A percentile compares a stretch with the other conserved stretches of the same genome.
These are phyloP conservation scores for Sebastes reedi DNA, from an alignment of 2,797 vertebrate genomes.

Conservation along the genomic window DNA sequence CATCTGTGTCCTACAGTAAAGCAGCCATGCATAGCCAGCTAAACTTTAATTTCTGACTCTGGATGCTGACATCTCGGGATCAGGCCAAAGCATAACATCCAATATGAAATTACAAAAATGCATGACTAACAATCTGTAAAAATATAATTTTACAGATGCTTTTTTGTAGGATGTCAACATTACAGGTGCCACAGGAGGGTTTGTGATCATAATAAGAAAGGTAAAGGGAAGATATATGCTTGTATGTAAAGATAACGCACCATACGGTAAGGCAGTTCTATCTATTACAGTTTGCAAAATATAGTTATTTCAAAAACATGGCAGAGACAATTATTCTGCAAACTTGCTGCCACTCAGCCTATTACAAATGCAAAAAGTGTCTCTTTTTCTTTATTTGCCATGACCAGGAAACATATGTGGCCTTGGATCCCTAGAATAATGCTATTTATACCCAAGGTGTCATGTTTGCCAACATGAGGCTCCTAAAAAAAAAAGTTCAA, in stretches of 20 bases:
- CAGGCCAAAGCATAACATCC: neutral
- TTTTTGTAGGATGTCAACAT: neutral
- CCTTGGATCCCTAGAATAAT: slow-evolving; percentile 39
- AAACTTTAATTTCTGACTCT: neutral
- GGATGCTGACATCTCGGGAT: neutral
- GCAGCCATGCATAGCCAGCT: neutral
- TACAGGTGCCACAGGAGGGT: neutral
- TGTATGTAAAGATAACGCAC: neutral
- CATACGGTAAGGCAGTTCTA: neutral
- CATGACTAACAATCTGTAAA: neutral
- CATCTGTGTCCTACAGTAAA: neutral
- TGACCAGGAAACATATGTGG: slow-evolving; percentile 49
- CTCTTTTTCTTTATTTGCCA: slow-evolving; percentile 40
- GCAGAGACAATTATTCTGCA: neutral
- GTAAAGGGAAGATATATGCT: neutral
- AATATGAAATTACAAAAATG: neutral
- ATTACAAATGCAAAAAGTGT: slow-evolving; percentile 21
- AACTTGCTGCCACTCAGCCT: neutral
- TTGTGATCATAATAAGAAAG: neutral
- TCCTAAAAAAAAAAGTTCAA: slow-evolving; percentile 24
- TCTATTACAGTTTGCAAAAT: neutral
- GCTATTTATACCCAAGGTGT: slow-evolving; percentile 36
- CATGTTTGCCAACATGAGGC: slow-evolving; percentile 24
- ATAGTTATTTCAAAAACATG: neutral
- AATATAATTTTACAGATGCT: neutral